A percentile compares a stretch with the other conserved stretches of the same genome.
Evolutionary conservation across 1,140 invertebrate genomes (phyloP).

Genomic region (Hycleus phaleratus): DNA sequence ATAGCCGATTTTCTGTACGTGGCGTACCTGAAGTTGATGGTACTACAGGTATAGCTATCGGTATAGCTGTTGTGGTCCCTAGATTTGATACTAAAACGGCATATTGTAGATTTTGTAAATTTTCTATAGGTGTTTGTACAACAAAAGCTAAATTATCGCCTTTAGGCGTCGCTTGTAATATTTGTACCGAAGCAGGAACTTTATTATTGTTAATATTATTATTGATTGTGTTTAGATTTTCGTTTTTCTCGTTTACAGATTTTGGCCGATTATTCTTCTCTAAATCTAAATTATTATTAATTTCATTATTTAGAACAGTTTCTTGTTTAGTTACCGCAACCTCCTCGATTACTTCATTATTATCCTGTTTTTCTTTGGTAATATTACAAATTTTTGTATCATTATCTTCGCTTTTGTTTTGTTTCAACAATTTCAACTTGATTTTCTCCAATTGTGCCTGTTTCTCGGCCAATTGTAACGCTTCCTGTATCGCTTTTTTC

Average conservation of each 20-base stretch:
- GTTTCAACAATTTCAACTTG: conserved; percentile 39
- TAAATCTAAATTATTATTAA: conserved; percentile 20
- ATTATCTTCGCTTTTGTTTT: conserved; percentile 23
- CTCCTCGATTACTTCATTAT: conserved; percentile 1
- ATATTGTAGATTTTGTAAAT: conserved; percentile 42
- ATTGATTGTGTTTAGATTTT: no score
- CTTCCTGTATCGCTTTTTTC: conserved; percentile 51
- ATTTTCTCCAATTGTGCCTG: conserved; percentile 49
- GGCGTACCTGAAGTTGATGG: conserved; percentile 15
- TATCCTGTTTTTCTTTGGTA: conserved; percentile 17
- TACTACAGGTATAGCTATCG: conserved; percentile 25
- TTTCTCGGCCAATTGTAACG: conserved; percentile 54
- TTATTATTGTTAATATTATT: no score
- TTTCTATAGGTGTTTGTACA: conserved; percentile 41
- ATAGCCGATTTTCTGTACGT: conserved; percentile 44
- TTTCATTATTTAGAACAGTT: conserved; percentile 19
- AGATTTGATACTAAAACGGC: conserved; percentile 48
- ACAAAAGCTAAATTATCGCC: conserved; percentile 35
- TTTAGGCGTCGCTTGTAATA: conserved; percentile 1
- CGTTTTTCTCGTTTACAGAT: not conserved
- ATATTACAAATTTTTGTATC: conserved; percentile 13
- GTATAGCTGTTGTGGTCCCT: conserved; percentile 17
- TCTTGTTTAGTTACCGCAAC: not conserved
- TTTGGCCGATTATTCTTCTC: conserved; percentile 4
- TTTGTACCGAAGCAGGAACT: not conserved